Evolutionary conservation across 2,113 vertebrate species (phyloP), one percentile per base, ranked within the genome.

Genomic region (Centropus bengalensis): DNA sequence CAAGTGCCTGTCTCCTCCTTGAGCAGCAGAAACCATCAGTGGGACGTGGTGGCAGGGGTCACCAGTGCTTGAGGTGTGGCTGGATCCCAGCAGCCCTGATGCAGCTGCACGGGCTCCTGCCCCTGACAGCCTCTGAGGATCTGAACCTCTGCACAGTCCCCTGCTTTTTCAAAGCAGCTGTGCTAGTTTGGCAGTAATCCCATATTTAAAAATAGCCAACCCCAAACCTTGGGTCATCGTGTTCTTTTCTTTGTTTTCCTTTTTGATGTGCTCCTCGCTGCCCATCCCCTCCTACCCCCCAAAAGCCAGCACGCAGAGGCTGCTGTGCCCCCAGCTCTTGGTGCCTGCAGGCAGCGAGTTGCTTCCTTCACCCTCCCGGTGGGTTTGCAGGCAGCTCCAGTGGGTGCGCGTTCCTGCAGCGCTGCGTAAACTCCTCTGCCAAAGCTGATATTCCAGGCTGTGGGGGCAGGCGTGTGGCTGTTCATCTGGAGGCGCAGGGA

Each of bases 141-240:
- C 1, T 1, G 55, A 89, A 60, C 49, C 82, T 70, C 64, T 26
- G 45, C 56, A 7, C 27, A 11, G 33, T 51, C 56, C 60, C 68
- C 64, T 54, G 71, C 86, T 74, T 58, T 82, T 92, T 86, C 9
- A 2, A 40, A 79, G 86, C 96, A 93, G 94, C 96, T 95, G 95
- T 58, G 83, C 77, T 83, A 33, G 86, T 82, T 83, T 96, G 96
- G 94, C 97, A 69, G 10, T 23, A 22, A 24, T 92, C 75, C 86
- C 9, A 1, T 16, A 32, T 77, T 81, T 96, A 95, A 97, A 96
- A 97, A 97, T 95, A 97, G 95, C 47, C 3, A 82, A 22, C 42
- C 62, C 55, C 26, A 45, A 85, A 56, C 70, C 86, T 93, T 3
- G 0, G 91, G 77, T 89, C 79, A 55, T 66, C 3, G 0, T 6